A percentile compares a stretch with the other conserved stretches of the same genome.
Evolutionary conservation across 2,797 vertebrate genomes (phyloP).

Genomic region (Aplochiton taeniatus): DNA sequence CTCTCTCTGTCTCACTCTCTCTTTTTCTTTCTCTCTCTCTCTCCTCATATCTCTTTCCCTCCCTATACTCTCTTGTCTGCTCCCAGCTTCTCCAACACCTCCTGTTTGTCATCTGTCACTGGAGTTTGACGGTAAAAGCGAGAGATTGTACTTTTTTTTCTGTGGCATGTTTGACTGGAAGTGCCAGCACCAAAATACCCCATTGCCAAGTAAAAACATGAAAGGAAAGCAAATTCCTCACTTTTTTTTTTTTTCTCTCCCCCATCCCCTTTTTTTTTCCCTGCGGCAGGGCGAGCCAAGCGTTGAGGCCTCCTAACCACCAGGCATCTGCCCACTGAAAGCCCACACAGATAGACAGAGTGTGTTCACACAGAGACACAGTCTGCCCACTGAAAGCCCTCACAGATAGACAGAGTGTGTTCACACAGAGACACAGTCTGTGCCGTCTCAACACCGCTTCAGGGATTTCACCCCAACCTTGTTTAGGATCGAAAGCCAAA

Average conservation of each 20-base stretch:
- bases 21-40: conserved; percentile 23
- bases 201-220: conserved; percentile 49
- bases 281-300: conserved; percentile 21
- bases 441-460: too few relatives aligned
- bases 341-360: too few relatives aligned
- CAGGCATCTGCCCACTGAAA: background rate
- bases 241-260: conserved; percentile 34
- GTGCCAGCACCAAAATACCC: conserved; percentile 27
- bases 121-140: background rate
- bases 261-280: conserved; percentile 26
- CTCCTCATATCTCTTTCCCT: conserved; percentile 18
- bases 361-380: too few relatives aligned
- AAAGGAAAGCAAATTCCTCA: conserved; percentile 59
- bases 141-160: conserved; percentile 10
- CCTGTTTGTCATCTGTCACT: conserved; percentile 11
- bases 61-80: conserved; percentile 12
- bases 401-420: too few relatives aligned
- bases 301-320: conserved; percentile 20
- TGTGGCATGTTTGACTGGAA: conserved; percentile 13
- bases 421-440: too few relatives aligned
- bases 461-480: too few relatives aligned
- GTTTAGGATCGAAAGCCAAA: too few relatives aligned
- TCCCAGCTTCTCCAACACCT: background rate
- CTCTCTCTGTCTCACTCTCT: conserved; percentile 8
- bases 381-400: background rate